Evolutionary conservation across 92 coral and sea anemone species (phyloP).

Genomic region (Diadumene lineata): DNA sequence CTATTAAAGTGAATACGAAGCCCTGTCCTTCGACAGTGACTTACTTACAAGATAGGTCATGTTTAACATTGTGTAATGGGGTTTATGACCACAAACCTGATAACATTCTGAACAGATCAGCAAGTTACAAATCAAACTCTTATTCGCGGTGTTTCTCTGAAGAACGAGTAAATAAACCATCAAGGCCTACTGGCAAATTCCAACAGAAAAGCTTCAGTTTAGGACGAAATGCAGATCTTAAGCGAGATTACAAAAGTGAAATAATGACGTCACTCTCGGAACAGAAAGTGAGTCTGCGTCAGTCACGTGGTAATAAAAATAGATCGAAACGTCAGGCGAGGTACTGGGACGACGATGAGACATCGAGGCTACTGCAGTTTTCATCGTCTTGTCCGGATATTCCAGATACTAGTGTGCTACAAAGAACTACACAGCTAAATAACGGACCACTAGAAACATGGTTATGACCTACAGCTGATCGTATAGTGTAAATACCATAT

Average conservation of each 20-base stretch:
- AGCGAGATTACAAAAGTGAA: constrained; percentile 3
- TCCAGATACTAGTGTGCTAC: constrained; percentile 22
- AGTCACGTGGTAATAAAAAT: constrained; percentile 31
- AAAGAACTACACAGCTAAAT: constrained; percentile 24
- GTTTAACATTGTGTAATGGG: constrained; percentile 32
- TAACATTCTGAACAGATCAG: neutral
- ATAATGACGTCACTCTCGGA: neutral
- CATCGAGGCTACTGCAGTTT: constrained; percentile 23
- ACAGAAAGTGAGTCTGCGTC: constrained; percentile 21
- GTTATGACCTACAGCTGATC: no score
- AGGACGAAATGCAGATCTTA: neutral
- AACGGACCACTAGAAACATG: constrained; percentile 30
- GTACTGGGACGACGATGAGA: constrained; percentile 39
- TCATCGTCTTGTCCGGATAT: constrained; percentile 40
- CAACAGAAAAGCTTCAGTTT: constrained; percentile 27
- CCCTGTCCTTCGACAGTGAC: constrained; percentile 26
- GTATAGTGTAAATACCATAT: no score
- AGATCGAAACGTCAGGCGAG: constrained; percentile 34
- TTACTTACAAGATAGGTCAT: constrained; percentile 35
- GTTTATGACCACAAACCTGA: constrained; percentile 1
- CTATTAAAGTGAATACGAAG: constrained; percentile 3
- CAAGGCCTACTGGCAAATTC: neutral
- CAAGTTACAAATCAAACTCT: constrained; percentile 5
- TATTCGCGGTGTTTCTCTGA: constrained; percentile 22
- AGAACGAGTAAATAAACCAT: constrained; percentile 13